Conservation (phyloP, 2,113 vertebrate species). For the Barbus barbus region DNA sequence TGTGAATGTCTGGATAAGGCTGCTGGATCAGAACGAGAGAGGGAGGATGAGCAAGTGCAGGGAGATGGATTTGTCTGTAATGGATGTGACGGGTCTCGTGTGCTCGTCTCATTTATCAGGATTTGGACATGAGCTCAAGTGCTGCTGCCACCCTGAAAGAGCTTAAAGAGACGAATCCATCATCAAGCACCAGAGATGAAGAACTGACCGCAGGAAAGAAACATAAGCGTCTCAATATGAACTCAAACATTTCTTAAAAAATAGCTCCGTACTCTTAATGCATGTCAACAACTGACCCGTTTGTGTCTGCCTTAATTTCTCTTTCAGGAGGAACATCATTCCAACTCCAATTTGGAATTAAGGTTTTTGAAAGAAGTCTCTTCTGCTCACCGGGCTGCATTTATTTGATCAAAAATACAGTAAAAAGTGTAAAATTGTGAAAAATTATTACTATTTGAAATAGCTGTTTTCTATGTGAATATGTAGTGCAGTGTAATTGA, state of each 20-base stretch:
- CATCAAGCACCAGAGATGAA: conserved; percentile 5
- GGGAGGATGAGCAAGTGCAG: neutral
- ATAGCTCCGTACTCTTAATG: neutral
- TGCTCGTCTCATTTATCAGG: conserved; percentile 1
- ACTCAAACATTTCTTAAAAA: neutral
- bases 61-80: conserved; percentile 4
- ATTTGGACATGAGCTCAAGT: conserved; percentile 17
- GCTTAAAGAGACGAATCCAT: conserved; percentile 18
- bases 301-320: neutral
- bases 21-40: neutral
- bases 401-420: neutral
- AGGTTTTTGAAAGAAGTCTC: neutral
- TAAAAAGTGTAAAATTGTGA: too few relatives aligned
- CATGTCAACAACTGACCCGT: neutral
- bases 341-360: too few relatives aligned
- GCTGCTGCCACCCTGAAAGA: conserved; percentile 6
- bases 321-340: neutral
- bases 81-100: conserved; percentile 1
- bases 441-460: neutral
- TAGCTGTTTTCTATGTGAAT: neutral
- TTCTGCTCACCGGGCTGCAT: neutral
- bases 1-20: neutral
- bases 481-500: neutral
- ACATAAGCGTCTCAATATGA: neutral
- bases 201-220: too few relatives aligned